Conservation (phyloP, 2,113 vertebrate species). For the Tachycineta bicolor region DNA sequence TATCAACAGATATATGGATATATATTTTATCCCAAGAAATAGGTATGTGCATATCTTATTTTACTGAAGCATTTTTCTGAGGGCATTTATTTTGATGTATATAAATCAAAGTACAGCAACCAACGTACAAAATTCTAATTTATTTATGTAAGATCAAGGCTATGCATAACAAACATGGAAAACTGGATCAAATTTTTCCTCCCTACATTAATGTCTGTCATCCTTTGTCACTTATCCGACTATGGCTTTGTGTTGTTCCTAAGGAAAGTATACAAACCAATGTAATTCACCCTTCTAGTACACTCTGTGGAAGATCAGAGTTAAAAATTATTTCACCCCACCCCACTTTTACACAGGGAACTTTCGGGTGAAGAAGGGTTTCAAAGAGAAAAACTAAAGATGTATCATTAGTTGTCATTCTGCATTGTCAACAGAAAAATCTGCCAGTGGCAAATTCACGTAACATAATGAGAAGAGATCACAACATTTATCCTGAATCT, state of each 20-base stretch:
- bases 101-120: background rate
- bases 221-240: background rate
- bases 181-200: background rate
- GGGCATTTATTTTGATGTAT: background rate
- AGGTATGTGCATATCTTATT: background rate
- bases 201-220: background rate
- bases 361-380: background rate
- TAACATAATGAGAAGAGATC: background rate
- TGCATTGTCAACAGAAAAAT: background rate
- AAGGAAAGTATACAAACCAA: background rate
- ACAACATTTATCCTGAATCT: background rate
- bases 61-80: background rate
- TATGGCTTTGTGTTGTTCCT: background rate
- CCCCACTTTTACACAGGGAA: background rate
- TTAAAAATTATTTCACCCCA: background rate
- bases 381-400: background rate
- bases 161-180: background rate
- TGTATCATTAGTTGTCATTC: background rate
- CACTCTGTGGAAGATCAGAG: background rate
- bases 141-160: background rate
- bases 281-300: background rate
- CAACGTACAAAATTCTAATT: background rate
- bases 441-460: background rate
- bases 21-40: background rate
- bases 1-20: background rate